Percentiles rank a stretch among this genome's conserved stretches.
Conservation (phyloP, 2,797 vertebrate genomes). For the Acipenser ruthenus region DNA sequence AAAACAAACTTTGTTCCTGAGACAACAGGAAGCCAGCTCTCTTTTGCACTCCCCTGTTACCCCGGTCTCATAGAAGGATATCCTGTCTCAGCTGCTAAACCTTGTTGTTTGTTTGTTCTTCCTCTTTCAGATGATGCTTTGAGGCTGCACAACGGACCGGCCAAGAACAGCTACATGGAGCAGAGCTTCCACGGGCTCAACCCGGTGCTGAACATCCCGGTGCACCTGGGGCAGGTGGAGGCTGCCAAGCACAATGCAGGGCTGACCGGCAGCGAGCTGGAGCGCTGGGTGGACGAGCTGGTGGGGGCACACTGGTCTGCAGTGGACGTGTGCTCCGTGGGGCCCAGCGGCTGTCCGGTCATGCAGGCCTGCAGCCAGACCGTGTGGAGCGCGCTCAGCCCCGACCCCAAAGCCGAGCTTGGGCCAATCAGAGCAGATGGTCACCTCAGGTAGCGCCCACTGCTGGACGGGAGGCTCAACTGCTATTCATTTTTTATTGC, state of each 20-base stretch:
- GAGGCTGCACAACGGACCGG: slow-evolving; percentile 79
- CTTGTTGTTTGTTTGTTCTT: slow-evolving; percentile 13
- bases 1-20: too few species aligned
- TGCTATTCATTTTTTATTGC: slow-evolving; percentile 26
- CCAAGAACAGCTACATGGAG: slow-evolving; percentile 92
- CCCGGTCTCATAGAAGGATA: too few species aligned
- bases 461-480: slow-evolving; percentile 46
- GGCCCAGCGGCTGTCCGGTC: slow-evolving; percentile 74
- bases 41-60: too few species aligned
- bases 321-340: slow-evolving; percentile 72
- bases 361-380: slow-evolving; percentile 87
- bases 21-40: too few species aligned
- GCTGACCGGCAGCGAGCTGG: slow-evolving; percentile 65
- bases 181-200: slow-evolving; percentile 96
- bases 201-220: slow-evolving; percentile 82
- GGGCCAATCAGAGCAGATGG: slow-evolving; percentile 71
- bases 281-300: slow-evolving; percentile 82
- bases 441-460: slow-evolving; percentile 89
- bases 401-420: slow-evolving; percentile 90
- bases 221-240: slow-evolving; percentile 70
- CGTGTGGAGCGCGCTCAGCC: slow-evolving; percentile 90
- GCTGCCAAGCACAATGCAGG: slow-evolving; percentile 76
- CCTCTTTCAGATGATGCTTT: slow-evolving; percentile 73
- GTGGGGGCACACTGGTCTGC: slow-evolving; percentile 78
- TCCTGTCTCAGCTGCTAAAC: too few species aligned